Evolutionary conservation across 2,888 invertebrate genomes (phyloP).

Genomic region (Pyrgus malvae): DNA sequence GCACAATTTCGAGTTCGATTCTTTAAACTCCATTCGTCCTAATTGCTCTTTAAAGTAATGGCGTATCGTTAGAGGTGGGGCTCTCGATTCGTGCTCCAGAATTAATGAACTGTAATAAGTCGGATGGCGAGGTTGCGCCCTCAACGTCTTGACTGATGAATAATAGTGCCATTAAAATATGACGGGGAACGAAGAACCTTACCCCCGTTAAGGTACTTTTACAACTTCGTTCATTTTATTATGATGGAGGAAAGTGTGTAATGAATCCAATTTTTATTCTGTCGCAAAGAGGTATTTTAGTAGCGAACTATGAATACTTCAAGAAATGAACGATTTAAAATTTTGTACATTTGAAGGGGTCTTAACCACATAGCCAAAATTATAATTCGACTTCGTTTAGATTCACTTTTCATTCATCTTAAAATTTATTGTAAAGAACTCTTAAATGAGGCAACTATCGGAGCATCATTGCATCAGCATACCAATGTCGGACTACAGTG

Average conservation of each 20-base stretch:
- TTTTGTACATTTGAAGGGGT: too few species aligned
- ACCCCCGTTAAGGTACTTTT: constrained; percentile 31
- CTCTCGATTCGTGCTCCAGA: constrained; percentile 52
- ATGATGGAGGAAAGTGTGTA: constrained; percentile 4
- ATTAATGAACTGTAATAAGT: constrained; percentile 64
- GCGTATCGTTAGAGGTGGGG: constrained; percentile 52
- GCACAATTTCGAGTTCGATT: constrained; percentile 1
- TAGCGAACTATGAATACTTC: too few species aligned
- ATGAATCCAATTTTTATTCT: neutral
- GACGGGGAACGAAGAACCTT: constrained; percentile 7
- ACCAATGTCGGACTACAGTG: too few species aligned
- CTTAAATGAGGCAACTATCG: too few species aligned
- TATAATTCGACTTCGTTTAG: too few species aligned
- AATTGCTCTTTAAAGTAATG: constrained; percentile 56
- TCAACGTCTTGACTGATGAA: constrained; percentile 45
- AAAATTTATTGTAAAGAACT: too few species aligned
- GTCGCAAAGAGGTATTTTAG: neutral
- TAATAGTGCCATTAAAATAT: constrained; percentile 43
- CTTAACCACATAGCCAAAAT: too few species aligned
- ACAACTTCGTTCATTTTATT: constrained; percentile 15
- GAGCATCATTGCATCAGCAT: too few species aligned
- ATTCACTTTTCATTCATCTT: too few species aligned
- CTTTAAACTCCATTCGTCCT: constrained; percentile 30
- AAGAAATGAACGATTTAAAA: too few species aligned
- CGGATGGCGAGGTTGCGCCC: constrained; percentile 44